Evolutionary conservation across 2,888 invertebrate species (phyloP).

Genomic region (Chaetoderma sp.): DNA sequence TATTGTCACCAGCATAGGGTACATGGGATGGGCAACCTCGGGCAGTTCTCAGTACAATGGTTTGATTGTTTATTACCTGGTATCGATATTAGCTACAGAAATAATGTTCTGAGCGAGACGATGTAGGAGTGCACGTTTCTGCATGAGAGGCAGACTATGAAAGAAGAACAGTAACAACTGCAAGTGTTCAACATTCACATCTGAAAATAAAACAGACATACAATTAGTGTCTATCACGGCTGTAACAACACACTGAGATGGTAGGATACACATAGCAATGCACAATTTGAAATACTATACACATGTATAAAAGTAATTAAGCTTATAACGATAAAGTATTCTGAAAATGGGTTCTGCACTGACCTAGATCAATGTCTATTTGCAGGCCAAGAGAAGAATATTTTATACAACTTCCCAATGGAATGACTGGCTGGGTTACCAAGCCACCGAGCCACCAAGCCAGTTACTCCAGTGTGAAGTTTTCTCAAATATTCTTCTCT

Average conservation of each 20-base stretch:
- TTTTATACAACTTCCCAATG: too few relatives aligned
- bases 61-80: slow-evolving; percentile 38
- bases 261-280: background rate
- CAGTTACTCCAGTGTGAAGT: too few relatives aligned
- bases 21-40: too few relatives aligned
- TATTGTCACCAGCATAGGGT: too few relatives aligned
- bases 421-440: too few relatives aligned
- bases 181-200: slow-evolving; percentile 95
- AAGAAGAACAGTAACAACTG: slow-evolving; percentile 93
- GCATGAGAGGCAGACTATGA: slow-evolving; percentile 94
- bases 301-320: background rate
- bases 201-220: slow-evolving; percentile 67
- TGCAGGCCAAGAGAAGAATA: too few relatives aligned
- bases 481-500: too few relatives aligned
- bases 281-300: background rate
- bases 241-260: background rate
- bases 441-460: too few relatives aligned
- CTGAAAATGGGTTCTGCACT: too few relatives aligned
- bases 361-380: too few relatives aligned
- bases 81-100: slow-evolving; percentile 47
- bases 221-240: background rate
- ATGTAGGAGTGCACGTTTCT: slow-evolving; percentile 92
- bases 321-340: background rate
- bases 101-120: slow-evolving; percentile 66
- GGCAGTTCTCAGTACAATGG: too few relatives aligned